Evolutionary conservation across 2,113 vertebrate species (phyloP), one percentile per base, ranked within the genome.

Genomic region (Tragelaphus imberbis): DNA sequence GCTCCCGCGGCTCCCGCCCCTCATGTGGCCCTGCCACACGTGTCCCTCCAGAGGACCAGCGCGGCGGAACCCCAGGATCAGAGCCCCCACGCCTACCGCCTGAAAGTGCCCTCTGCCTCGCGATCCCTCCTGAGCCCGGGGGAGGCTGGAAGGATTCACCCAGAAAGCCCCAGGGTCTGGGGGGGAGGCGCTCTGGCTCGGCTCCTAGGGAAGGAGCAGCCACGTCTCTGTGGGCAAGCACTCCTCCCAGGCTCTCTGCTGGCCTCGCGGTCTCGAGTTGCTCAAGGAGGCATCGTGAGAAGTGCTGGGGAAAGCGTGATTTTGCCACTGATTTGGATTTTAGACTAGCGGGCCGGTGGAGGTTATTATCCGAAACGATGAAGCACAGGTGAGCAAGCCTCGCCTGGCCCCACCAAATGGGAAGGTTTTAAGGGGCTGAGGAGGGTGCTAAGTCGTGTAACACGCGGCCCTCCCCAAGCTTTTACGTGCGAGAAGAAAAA

Each of bases 21-120:
- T 88, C 79, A 0, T 0, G 10, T 23, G 21, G 2, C 0, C 15
- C 10, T 68, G 15, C 36, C 2, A 2, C 71, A 5, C 1, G 0
- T 3, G 30, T 55, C 91, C 84, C 88, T 2, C 11, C 11, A 27
- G 40, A 51, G 80, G 87, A 27, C 7, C 2, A 5, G 77, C 58
- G 5, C 4, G 7, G 56, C 88, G 3, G 2, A 75, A 49, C 2
- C 82, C 15, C 1, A 21, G 11, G 16, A 9, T n/a, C 55, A 49
- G 49, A 12, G 7, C 11, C 79, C 30, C 47, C 3, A 8, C 2
- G 1, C 40, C 16, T 10, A 2, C 55, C 21, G 1, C 14, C 33
- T 44, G 3, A 2, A 21, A 10, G 10, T 2, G n/a, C 40, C 10
- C 23, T 47, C 68, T 14, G n/a, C 15, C 30, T 2, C 1, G 0